Evolutionary conservation across 2,797 vertebrate species (phyloP).

Genomic region (Lerista edwardsae): DNA sequence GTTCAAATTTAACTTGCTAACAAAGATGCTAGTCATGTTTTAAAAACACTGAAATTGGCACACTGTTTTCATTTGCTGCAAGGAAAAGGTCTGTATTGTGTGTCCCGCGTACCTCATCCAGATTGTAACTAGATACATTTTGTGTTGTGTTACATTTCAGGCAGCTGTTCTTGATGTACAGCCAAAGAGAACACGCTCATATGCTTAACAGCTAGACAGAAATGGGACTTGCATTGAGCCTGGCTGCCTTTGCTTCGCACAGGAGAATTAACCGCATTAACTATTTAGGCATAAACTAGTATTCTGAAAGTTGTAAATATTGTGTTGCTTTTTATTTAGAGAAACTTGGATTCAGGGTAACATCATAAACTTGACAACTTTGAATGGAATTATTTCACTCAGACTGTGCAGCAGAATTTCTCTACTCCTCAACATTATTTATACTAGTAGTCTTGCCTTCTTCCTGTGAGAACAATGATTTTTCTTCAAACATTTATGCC

Average conservation of each 20-base stretch:
- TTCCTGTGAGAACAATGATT: background rate
- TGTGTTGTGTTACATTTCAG: slow-evolving; percentile 48
- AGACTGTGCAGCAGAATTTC: background rate
- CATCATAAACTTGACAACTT: background rate
- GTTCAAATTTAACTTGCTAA: background rate
- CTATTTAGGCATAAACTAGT: background rate
- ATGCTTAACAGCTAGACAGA: slow-evolving; percentile 24
- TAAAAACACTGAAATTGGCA: slow-evolving; percentile 15
- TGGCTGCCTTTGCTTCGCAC: background rate
- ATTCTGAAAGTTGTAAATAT: slow-evolving; percentile 13
- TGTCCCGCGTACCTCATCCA: slow-evolving; percentile 21
- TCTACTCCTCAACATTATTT: background rate
- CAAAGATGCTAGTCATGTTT: slow-evolving; percentile 7
- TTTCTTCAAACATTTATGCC: background rate
- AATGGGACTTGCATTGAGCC: background rate
- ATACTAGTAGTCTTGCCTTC: background rate
- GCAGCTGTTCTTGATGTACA: slow-evolving; percentile 41
- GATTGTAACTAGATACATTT: slow-evolving; percentile 35
- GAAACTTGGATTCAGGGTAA: background rate
- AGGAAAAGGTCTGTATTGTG: slow-evolving; percentile 3
- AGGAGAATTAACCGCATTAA: slow-evolving; percentile 23
- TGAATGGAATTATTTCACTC: background rate
- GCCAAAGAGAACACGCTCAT: background rate
- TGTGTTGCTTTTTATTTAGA: slow-evolving; percentile 17
- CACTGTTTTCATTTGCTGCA: slow-evolving; percentile 30